These are phyloP conservation scores for Agrotis segetum DNA, from an alignment of 2,888 invertebrate species.

Conservation along the genomic window DNA sequence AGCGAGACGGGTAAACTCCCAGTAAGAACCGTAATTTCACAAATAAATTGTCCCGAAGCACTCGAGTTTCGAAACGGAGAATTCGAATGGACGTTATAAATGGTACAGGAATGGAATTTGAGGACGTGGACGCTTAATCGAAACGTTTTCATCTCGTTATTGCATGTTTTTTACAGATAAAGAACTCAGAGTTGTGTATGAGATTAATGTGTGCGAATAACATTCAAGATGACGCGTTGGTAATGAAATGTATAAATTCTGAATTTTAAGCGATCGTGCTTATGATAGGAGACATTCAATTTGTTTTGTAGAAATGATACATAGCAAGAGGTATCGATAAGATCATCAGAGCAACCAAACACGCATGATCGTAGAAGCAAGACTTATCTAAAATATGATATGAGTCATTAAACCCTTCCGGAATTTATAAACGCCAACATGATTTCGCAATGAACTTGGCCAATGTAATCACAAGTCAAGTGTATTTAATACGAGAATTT, in stretches of 20 bases:
- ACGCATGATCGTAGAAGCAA: slow-evolving; percentile 3
- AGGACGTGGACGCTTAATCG: slow-evolving; percentile 74
- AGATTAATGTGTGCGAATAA: slow-evolving; percentile 45
- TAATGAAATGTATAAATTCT: slow-evolving; percentile 47
- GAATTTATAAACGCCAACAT: slow-evolving; percentile 37
- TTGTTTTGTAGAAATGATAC: slow-evolving; percentile 12
- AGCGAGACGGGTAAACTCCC: slow-evolving; percentile 66
- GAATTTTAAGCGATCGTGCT: slow-evolving; percentile 24
- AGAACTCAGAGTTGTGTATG: slow-evolving; percentile 41
- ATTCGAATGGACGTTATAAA: slow-evolving; percentile 82
- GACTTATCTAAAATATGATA: slow-evolving; percentile 24
- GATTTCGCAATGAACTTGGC: slow-evolving; percentile 40
- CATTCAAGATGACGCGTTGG: slow-evolving; percentile 35
- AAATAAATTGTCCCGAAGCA: slow-evolving; percentile 78
- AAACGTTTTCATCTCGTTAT: slow-evolving; percentile 72
- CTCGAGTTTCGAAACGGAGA: slow-evolving; percentile 74
- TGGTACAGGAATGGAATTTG: slow-evolving; percentile 78
- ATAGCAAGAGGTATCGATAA: neutral
- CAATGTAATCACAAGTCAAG: slow-evolving; percentile 29
- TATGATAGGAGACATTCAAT: slow-evolving; percentile 21
- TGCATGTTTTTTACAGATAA: slow-evolving; percentile 63
- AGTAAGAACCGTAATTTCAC: slow-evolving; percentile 71
- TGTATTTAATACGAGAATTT: slow-evolving; percentile 33
- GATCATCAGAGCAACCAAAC: slow-evolving; percentile 7
- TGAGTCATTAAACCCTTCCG: slow-evolving; percentile 31